Evolutionary conservation across 2,797 vertebrate genomes (phyloP), one percentile per base, ranked within the genome.

Genomic region (Halcyon chelicuti): DNA sequence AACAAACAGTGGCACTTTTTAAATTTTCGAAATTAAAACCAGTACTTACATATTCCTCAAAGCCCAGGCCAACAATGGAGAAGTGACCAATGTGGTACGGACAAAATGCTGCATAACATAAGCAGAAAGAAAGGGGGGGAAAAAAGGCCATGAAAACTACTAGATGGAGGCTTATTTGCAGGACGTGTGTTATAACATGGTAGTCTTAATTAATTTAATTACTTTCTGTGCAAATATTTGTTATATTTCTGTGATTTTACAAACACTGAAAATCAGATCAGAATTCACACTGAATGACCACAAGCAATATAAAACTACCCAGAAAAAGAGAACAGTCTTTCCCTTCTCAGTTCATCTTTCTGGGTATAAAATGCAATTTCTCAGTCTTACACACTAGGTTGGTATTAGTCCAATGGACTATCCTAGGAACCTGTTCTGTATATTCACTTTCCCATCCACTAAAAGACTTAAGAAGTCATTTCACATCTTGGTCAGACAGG

Each of bases 61-160:
- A 99, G 94, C 99, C 99, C 83, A 99, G 98, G 87, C 99, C 99
- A 96, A 99, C 99, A 51, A 99, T 99, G 81, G 99, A 99, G 97
- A 99, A 99, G 97, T 99, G 99, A 40, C 99, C 99, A 46, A 99
- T 99, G 95, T 99, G 99, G 95, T 99, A 99, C 3, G 99, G 99
- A 98, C 99, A 99, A 98, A 99, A 99, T 83, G 99, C 99, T 99
- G 97, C 68, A 74, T 35, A 76, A 93, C 4, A 2, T 29, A 94
- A 95, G 81, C 33, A 85, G 61, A 93, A 90, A 87, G 67, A 31
- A 57, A 19, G 9, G 12, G 9, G 12, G 39, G 42, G 8, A 3
- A 82, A 61, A 88, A 93, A 94, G 42, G 11, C 25, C 85, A 93
- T 96, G 90, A 94, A 95, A 94, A 94, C n/a, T 71, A 61, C 35